Percentiles rank a stretch among this genome's conserved stretches.
These are phyloP conservation scores for Chloroclysta siterata DNA, from an alignment of 2,888 invertebrate species.

Conservation along the genomic window DNA sequence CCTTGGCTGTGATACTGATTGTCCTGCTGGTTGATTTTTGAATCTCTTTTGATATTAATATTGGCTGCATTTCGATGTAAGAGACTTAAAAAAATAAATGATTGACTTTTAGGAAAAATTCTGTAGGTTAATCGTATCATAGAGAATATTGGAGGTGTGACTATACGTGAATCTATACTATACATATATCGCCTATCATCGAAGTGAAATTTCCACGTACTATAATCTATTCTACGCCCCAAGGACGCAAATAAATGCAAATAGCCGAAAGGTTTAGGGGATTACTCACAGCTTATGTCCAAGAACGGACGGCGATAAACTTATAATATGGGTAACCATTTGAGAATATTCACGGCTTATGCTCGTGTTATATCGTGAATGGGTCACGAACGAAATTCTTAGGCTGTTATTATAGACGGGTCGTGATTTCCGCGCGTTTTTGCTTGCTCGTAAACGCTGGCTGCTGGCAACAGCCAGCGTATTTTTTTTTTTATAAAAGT, in stretches of 20 bases:
- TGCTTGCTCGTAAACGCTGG: background rate
- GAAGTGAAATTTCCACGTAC: background rate
- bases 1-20: too few relatives aligned
- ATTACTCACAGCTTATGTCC: conserved; percentile 47
- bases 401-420: background rate
- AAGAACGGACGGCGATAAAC: conserved; percentile 45
- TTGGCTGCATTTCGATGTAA: too few relatives aligned
- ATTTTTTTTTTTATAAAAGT: too few relatives aligned
- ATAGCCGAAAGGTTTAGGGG: conserved; percentile 45
- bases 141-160: too few relatives aligned
- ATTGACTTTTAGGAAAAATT: too few relatives aligned
- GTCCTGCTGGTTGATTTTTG: too few relatives aligned
- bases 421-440: background rate
- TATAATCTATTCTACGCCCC: conserved; percentile 3
- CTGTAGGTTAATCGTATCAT: too few relatives aligned
- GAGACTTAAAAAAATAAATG: too few relatives aligned
- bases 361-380: conserved; percentile 33
- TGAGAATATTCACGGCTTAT: conserved; percentile 41
- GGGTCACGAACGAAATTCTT: conserved; percentile 25
- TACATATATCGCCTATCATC: too few relatives aligned
- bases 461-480: too few relatives aligned
- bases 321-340: conserved; percentile 43
- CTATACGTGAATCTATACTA: too few relatives aligned
- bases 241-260: conserved; percentile 44
- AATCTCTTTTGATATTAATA: too few relatives aligned